Percentiles rank a stretch among this genome's conserved stretches.
Conservation (phyloP, 2,888 invertebrate species). For the Ectemnius lituratus region DNA sequence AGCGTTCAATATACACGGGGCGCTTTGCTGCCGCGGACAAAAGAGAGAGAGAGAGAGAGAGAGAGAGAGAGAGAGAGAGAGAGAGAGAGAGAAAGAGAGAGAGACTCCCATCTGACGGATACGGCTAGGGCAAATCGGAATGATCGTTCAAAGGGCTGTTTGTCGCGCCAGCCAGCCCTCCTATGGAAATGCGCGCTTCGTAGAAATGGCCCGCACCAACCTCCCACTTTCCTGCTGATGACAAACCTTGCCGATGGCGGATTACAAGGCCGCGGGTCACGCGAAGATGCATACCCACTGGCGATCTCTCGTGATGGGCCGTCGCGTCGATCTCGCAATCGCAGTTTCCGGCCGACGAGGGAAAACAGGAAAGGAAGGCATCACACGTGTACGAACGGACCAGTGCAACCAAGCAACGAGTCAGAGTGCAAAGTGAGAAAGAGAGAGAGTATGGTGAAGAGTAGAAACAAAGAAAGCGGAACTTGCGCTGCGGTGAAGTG, state of each 20-base stretch:
- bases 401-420: neutral
- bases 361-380: too few relatives aligned
- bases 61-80: too few relatives aligned
- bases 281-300: too few relatives aligned
- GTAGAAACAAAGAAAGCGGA: slow-evolving; percentile 9
- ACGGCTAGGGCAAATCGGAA: neutral
- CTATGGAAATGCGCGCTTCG: neutral
- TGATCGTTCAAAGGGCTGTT: slow-evolving; percentile 2
- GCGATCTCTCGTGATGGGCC: too few relatives aligned
- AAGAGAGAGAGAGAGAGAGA: too few relatives aligned
- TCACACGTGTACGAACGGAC: neutral
- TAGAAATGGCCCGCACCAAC: neutral
- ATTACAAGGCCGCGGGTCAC: neutral
- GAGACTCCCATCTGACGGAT: too few relatives aligned
- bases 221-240: neutral
- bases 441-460: neutral
- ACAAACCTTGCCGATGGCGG: neutral
- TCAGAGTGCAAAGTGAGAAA: neutral
- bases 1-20: too few relatives aligned
- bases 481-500: slow-evolving; percentile 20
- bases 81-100: too few relatives aligned
- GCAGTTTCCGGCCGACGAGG: too few relatives aligned
- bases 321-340: too few relatives aligned
- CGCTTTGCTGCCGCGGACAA: too few relatives aligned
- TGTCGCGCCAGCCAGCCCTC: neutral